A percentile compares a stretch with the other conserved stretches of the same genome.
phyloP scores from a whole-genome alignment of 1,140 invertebrate species.

The Zaprionus camerounensis region DNA sequence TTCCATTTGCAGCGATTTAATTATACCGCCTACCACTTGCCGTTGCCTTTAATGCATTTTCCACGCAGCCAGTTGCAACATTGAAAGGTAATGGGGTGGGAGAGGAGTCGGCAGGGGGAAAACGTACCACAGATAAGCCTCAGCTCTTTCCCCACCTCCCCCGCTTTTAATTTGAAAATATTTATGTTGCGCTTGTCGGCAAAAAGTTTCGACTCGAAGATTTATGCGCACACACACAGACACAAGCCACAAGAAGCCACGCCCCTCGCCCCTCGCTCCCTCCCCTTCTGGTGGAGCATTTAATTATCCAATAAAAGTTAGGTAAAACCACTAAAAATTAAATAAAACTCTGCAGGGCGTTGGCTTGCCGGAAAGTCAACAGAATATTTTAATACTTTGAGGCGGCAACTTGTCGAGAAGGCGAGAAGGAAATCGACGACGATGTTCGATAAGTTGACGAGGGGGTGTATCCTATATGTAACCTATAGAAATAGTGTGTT shows the following conservation, averaged over 20 bases:
- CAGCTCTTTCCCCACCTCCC: not conserved
- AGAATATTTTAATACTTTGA: slow-evolving; percentile 34
- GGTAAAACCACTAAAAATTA: slow-evolving; percentile 58
- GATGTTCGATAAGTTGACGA: not conserved
- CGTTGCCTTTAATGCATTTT: slow-evolving; percentile 47
- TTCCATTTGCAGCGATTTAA: slow-evolving; percentile 20
- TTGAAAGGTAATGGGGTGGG: not conserved
- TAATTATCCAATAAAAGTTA: slow-evolving; percentile 75
- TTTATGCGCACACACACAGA: slow-evolving; percentile 46
- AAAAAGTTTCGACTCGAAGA: slow-evolving; percentile 65
- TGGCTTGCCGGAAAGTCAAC: slow-evolving; percentile 37
- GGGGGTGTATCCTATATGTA: not conserved
- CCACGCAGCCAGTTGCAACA: slow-evolving; percentile 29
- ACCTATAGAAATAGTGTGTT: not conserved
- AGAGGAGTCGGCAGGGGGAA: not conserved
- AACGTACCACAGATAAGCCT: slow-evolving; percentile 10
- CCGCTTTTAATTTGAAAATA: slow-evolving; percentile 73
- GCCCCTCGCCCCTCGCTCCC: not conserved
- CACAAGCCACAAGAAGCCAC: slow-evolving; percentile 12
- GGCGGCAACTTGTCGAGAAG: not conserved
- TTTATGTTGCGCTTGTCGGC: slow-evolving; percentile 61
- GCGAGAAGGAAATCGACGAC: not conserved
- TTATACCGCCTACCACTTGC: slow-evolving; percentile 9
- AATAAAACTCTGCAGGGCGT: slow-evolving; percentile 28
- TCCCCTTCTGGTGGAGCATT: not conserved